Evolutionary conservation across 2,888 invertebrate genomes (phyloP).

Genomic region (Eupeodes latifasciatus): DNA sequence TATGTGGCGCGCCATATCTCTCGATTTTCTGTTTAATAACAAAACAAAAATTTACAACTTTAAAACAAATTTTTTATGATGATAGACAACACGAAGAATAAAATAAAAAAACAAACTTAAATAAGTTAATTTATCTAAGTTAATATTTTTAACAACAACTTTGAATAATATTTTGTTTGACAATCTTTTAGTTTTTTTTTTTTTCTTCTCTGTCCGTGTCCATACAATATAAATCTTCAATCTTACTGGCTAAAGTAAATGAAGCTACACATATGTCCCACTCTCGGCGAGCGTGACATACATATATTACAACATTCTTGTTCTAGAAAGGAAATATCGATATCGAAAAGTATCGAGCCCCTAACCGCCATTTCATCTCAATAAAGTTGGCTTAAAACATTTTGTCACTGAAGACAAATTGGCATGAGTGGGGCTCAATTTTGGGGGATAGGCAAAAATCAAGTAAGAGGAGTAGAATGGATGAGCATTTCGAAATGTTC

Average conservation of each 20-base stretch:
- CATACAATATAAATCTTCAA: not conserved
- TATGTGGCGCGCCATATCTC: not conserved
- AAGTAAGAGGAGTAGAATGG: not conserved
- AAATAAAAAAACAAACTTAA: not conserved
- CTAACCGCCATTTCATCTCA: not conserved
- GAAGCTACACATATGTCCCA: not conserved
- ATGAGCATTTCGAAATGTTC: constrained; percentile 3
- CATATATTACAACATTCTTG: not conserved
- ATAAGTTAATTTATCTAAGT: constrained; percentile 15
- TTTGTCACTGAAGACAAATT: not conserved
- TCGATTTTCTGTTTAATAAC: not conserved
- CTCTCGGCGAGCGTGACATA: not conserved
- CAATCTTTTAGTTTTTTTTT: not conserved
- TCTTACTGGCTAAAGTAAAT: constrained; percentile 5
- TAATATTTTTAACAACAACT: constrained; percentile 18
- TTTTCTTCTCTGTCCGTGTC: too few species aligned
- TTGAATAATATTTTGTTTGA: not conserved
- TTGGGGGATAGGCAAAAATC: not conserved
- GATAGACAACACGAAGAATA: constrained; percentile 2
- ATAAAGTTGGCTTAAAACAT: too few species aligned
- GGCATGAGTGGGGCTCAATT: too few species aligned
- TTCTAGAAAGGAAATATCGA: not conserved
- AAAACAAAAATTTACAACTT: constrained; percentile 14
- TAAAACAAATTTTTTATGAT: not conserved
- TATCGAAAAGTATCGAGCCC: not conserved